These are phyloP conservation scores for Perdix hodgsoniae DNA, from an alignment of 2,797 vertebrate species.

Conservation along the genomic window DNA sequence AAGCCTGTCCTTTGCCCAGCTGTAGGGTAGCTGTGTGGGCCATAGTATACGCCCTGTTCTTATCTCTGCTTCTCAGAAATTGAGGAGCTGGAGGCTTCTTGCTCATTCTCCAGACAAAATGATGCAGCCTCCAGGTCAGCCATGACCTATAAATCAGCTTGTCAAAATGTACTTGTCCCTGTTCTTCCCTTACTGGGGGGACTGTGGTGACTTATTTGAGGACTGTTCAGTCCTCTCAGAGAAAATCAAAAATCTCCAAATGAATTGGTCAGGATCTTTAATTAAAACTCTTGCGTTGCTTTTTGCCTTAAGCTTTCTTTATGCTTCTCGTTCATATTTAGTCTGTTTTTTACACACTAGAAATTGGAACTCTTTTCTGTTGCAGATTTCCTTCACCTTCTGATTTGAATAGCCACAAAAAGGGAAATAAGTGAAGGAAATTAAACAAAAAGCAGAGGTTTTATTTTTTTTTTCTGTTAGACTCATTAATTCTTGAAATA, in stretches of 20 bases:
- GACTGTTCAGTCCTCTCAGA: neutral
- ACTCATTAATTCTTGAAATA: neutral
- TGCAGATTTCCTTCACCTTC: neutral
- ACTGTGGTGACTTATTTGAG: neutral
- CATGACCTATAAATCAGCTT: neutral
- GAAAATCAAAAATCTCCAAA: neutral
- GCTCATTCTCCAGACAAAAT: neutral
- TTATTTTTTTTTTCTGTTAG: neutral
- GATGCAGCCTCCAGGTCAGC: neutral
- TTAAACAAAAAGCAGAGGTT: neutral
- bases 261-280: neutral
- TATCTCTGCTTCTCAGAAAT: neutral
- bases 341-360: neutral
- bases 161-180: neutral
- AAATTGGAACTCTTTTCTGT: neutral
- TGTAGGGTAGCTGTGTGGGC: neutral
- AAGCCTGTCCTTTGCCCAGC: neutral
- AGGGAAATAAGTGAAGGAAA: neutral
- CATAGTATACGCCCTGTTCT: rapidly evolving
- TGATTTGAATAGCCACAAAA: neutral
- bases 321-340: neutral
- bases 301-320: neutral
- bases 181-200: neutral
- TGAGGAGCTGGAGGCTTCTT: neutral
- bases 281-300: neutral